Evolutionary conservation across 2,113 vertebrate species (phyloP).

Genomic region (Procavia capensis): DNA sequence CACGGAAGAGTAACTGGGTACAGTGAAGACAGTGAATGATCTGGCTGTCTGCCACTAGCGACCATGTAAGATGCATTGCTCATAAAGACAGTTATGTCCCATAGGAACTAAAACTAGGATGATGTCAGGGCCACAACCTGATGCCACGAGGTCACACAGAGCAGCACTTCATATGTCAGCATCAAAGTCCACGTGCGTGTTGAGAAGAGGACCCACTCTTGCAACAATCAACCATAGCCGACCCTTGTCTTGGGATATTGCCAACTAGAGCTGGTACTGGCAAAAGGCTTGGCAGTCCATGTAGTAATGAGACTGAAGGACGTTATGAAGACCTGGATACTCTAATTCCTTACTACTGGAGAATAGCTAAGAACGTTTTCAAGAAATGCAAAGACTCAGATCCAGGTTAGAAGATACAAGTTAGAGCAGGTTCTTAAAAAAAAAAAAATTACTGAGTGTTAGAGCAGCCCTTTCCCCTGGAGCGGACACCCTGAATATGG

Average conservation of each 20-base stretch:
- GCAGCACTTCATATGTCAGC: not conserved
- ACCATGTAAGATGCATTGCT: not conserved
- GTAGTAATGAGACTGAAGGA: not conserved
- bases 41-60: slow-evolving; percentile 33
- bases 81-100: not conserved
- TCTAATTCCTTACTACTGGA: not conserved
- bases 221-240: not conserved
- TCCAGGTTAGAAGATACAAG: not conserved
- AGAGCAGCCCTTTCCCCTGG: too few species aligned
- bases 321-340: not conserved
- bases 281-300: not conserved
- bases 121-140: not conserved
- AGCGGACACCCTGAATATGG: too few species aligned
- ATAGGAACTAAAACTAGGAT: not conserved
- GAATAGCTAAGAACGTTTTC: not conserved
- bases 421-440: not conserved
- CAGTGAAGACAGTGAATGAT: slow-evolving; percentile 2
- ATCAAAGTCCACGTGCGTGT: not conserved
- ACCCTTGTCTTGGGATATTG: not conserved
- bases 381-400: not conserved
- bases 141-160: not conserved
- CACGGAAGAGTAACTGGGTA: not conserved
- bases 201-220: not conserved
- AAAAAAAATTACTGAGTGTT: not conserved
- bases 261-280: not conserved